Percentiles rank a stretch among this genome's conserved stretches.
These are phyloP conservation scores for Anoplolepis gracilipes DNA, from an alignment of 1,140 invertebrate species.

Conservation along the genomic window DNA sequence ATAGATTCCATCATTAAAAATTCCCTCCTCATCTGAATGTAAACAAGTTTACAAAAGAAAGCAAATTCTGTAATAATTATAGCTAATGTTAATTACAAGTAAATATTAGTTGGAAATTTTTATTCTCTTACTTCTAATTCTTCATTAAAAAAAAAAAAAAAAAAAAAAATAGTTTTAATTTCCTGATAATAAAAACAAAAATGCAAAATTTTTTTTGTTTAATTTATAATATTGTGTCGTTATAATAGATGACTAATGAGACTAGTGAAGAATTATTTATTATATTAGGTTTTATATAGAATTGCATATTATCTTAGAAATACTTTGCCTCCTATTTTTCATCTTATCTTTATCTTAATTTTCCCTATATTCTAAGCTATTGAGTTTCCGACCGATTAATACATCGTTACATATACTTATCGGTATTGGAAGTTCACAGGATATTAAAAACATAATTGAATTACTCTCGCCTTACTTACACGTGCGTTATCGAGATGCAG, in stretches of 20 bases:
- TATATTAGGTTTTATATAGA: not conserved
- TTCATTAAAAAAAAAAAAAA: too few relatives aligned
- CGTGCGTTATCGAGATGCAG: not conserved
- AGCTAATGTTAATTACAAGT: too few relatives aligned
- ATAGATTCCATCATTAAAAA: slow-evolving; percentile 35
- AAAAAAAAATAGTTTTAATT: not conserved
- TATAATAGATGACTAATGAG: not conserved
- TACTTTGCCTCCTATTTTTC: not conserved
- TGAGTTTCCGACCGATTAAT: slow-evolving; percentile 2
- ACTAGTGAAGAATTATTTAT: not conserved
- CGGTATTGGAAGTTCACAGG: not conserved
- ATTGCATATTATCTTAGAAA: not conserved
- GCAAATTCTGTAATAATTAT: not conserved
- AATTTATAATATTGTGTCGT: not conserved
- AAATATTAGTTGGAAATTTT: not conserved
- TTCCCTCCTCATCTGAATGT: not conserved
- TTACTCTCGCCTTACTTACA: not conserved
- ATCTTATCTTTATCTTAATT: not conserved
- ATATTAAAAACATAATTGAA: slow-evolving; percentile 21
- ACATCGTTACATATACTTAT: not conserved
- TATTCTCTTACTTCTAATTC: not conserved
- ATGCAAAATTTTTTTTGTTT: not conserved
- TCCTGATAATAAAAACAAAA: not conserved
- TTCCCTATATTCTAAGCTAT: not conserved
- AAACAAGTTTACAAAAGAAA: not conserved